Conservation (phyloP, 2,888 invertebrate species). For the Cancer borealis region DNA sequence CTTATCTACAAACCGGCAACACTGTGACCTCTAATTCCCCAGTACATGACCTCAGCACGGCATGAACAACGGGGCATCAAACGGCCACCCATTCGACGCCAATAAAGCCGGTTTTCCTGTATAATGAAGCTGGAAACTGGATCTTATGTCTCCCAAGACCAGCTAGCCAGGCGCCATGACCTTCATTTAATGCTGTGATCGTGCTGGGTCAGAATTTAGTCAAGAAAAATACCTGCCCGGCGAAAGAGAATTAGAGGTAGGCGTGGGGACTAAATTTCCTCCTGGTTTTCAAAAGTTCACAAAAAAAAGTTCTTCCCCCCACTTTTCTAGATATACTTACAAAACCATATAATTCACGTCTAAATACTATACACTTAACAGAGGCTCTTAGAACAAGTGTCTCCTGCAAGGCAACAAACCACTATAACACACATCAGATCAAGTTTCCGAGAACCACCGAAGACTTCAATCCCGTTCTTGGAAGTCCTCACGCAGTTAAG, state of each 20-base stretch:
- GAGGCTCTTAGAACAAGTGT: too few species aligned
- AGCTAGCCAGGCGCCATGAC: neutral
- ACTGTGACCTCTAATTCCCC: neutral
- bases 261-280: too few species aligned
- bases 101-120: neutral
- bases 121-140: neutral
- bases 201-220: neutral
- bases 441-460: too few species aligned
- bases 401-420: too few species aligned
- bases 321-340: too few species aligned
- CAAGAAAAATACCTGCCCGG: neutral
- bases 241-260: neutral
- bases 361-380: too few species aligned
- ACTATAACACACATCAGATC: too few species aligned
- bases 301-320: too few species aligned
- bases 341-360: too few species aligned
- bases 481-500: too few species aligned
- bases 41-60: neutral
- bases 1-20: neutral
- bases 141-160: neutral
- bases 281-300: too few species aligned
- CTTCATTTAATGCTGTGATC: neutral
- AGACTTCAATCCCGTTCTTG: too few species aligned
- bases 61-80: neutral
- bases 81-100: neutral